Evolutionary conservation across 2,888 invertebrate genomes (phyloP).

Genomic region (Ichneumoninae sp.): DNA sequence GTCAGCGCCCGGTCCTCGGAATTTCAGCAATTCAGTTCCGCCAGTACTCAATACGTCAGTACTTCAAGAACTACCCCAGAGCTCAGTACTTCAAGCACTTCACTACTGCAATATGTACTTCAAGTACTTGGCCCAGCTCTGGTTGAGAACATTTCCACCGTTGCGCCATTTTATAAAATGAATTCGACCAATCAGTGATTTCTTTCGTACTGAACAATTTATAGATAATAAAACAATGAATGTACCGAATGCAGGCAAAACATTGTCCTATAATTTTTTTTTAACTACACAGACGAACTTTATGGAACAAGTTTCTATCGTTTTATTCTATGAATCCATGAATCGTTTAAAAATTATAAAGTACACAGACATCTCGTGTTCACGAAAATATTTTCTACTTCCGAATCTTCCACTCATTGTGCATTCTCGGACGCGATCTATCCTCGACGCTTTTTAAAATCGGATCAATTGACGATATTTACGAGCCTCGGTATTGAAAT

Average conservation of each 20-base stretch:
- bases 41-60: too few species aligned
- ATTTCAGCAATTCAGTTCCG: too few species aligned
- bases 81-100: too few species aligned
- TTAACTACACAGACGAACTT: not conserved
- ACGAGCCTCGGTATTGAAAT: slow-evolving; percentile 8
- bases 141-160: too few species aligned
- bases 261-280: not conserved
- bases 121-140: too few species aligned
- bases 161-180: not conserved
- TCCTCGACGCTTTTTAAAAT: not conserved
- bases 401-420: not conserved
- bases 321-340: not conserved
- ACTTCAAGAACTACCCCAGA: too few species aligned
- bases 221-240: not conserved
- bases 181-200: not conserved
- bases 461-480: slow-evolving; percentile 8
- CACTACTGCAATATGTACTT: too few species aligned
- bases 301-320: not conserved
- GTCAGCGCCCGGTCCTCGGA: too few species aligned
- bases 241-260: not conserved
- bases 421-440: not conserved
- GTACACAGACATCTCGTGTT: not conserved
- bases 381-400: not conserved
- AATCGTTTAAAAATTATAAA: not conserved
- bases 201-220: not conserved